Conservation (phyloP, 2,797 vertebrate genomes). For the Otus scops region DNA sequence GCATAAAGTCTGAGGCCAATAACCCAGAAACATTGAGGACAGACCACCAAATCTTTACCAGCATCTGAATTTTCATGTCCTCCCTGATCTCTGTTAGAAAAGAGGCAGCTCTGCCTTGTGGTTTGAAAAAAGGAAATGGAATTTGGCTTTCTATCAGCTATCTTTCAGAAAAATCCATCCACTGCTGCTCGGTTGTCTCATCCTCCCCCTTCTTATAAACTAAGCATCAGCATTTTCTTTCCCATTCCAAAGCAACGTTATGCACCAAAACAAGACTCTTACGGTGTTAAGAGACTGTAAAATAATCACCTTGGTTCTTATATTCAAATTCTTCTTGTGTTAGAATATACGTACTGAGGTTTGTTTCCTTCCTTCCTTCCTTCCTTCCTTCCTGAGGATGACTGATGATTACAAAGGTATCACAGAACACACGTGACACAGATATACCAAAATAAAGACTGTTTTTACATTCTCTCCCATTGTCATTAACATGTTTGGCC, state of each 20-base stretch:
- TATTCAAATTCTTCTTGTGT: neutral
- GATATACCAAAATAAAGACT: neutral
- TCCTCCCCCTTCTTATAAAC: neutral
- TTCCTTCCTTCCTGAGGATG: neutral
- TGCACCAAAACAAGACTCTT: neutral
- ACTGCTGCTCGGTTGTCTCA: neutral
- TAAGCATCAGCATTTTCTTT: neutral
- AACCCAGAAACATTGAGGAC: neutral
- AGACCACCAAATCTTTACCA: neutral
- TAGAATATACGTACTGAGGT: neutral
- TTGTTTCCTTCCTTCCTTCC: neutral
- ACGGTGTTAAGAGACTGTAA: neutral
- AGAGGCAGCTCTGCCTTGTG: neutral
- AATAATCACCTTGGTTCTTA: neutral
- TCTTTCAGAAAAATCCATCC: neutral
- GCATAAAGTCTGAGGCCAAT: neutral
- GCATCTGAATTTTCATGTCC: neutral
- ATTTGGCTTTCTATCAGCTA: neutral
- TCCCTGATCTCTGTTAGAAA: neutral
- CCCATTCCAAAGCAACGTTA: neutral
- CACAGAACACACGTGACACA: neutral
- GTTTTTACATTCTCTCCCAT: neutral
- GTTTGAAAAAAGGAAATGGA: neutral
- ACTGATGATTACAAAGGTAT: neutral
- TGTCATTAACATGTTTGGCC: neutral